Evolutionary conservation across 2,113 vertebrate genomes (phyloP).

Genomic region (Corydoras sp.): DNA sequence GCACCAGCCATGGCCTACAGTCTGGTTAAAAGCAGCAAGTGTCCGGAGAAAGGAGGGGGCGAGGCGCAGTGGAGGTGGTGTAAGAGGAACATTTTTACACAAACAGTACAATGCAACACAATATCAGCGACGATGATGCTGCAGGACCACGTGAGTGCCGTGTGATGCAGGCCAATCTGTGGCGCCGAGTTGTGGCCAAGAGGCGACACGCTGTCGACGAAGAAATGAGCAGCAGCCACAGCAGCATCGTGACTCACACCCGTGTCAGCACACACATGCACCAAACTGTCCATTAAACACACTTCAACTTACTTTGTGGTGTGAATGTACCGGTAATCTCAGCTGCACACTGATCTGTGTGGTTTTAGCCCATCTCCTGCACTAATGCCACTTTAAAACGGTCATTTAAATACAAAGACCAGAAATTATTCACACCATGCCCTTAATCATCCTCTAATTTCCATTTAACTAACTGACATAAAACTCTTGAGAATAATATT

Average conservation of each 20-base stretch:
- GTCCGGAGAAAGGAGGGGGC: conserved; percentile 7
- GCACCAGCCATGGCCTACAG: not conserved
- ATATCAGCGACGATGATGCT: conserved; percentile 26
- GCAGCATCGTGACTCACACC: conserved; percentile 46
- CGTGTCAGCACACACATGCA: conserved; percentile 2
- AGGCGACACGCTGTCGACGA: conserved; percentile 32
- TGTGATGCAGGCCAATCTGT: conserved; percentile 42
- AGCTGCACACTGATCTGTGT: too few species aligned
- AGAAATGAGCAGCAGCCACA: conserved; percentile 36
- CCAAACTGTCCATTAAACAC: too few species aligned
- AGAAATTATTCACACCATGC: too few species aligned
- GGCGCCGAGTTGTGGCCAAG: conserved; percentile 30
- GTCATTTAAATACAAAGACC: too few species aligned
- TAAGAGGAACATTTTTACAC: conserved; percentile 40
- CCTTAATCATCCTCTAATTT: too few species aligned
- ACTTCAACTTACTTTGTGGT: too few species aligned
- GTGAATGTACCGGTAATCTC: too few species aligned
- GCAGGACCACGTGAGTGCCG: conserved; percentile 29
- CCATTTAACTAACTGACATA: too few species aligned
- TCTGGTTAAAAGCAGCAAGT: conserved; percentile 18
- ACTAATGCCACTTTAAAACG: too few species aligned
- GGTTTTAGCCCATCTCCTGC: too few species aligned
- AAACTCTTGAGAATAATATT: too few species aligned
- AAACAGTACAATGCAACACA: conserved; percentile 44
- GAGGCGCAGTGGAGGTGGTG: conserved; percentile 29